phyloP scores from a whole-genome alignment of 2,113 vertebrate genomes.

The Ranitomeya variabilis region DNA sequence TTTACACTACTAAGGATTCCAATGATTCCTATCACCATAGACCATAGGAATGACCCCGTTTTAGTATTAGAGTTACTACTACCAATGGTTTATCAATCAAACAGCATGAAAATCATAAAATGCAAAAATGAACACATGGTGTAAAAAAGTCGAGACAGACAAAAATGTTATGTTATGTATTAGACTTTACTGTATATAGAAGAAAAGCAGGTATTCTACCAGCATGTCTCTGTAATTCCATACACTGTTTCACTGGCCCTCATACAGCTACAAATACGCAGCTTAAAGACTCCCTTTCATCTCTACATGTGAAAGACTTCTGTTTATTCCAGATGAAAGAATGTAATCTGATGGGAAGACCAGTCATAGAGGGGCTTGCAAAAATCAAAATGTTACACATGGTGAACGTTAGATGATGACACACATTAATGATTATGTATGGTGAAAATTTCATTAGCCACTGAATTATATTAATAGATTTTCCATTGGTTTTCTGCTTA shows the following conservation, averaged over 20 bases:
- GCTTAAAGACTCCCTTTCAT: conserved; percentile 39
- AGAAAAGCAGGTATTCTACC: conserved; percentile 38
- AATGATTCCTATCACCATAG: no score
- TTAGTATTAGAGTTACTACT: not conserved
- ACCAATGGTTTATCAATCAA: not conserved
- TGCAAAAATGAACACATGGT: not conserved
- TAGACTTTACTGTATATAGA: not conserved
- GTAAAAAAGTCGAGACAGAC: not conserved
- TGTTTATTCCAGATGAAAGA: conserved; percentile 46
- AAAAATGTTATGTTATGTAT: not conserved
- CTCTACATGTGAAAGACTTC: conserved; percentile 43
- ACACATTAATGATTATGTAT: not conserved
- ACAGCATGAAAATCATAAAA: not conserved
- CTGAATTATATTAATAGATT: not conserved
- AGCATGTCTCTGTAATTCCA: conserved; percentile 42
- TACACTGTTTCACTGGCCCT: conserved; percentile 27
- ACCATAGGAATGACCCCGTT: not conserved
- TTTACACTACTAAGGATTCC: no score
- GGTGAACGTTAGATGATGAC: not conserved
- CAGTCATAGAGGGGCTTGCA: not conserved
- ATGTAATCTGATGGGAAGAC: conserved; percentile 47
- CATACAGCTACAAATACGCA: conserved; percentile 36
- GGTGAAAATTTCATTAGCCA: not conserved
- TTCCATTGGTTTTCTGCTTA: not conserved
- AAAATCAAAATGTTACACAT: not conserved